These are phyloP conservation scores for Tryphoninae sp. DNA, from an alignment of 2,888 invertebrate genomes.

Conservation along the genomic window DNA sequence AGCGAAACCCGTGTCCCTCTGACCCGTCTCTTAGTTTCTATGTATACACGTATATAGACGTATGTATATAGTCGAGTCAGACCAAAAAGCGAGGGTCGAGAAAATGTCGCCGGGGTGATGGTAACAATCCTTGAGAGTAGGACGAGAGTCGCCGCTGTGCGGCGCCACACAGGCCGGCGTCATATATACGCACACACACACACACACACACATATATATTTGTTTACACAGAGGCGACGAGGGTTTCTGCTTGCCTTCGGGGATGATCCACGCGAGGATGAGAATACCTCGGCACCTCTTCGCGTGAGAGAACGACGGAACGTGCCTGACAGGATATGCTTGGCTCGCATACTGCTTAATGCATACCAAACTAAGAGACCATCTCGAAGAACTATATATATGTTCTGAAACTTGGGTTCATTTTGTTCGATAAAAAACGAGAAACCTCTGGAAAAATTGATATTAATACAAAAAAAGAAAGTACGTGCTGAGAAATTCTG, in stretches of 20 bases:
- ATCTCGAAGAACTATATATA: slow-evolving; percentile 6
- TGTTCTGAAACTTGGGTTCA: slow-evolving; percentile 1
- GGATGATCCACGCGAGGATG: slow-evolving; percentile 47
- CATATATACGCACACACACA: no score
- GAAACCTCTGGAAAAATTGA: not conserved
- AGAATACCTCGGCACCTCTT: slow-evolving; percentile 47
- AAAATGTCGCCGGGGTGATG: slow-evolving; percentile 6
- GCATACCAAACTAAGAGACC: slow-evolving; percentile 57
- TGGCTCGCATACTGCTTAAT: slow-evolving; percentile 52
- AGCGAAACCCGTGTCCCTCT: slow-evolving; percentile 31
- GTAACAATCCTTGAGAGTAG: slow-evolving; percentile 8
- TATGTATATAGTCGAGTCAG: not conserved
- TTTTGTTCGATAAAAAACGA: not conserved
- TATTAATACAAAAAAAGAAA: not conserved
- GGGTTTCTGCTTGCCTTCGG: slow-evolving; percentile 52
- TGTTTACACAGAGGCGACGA: slow-evolving; percentile 6
- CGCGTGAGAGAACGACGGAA: slow-evolving; percentile 59
- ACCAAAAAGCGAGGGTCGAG: slow-evolving; percentile 27
- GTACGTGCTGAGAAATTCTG: not conserved
- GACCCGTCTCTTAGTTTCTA: slow-evolving; percentile 6
- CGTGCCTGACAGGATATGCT: slow-evolving; percentile 57
- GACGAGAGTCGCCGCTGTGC: slow-evolving; percentile 9
- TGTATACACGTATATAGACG: not conserved
- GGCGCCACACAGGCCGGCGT: slow-evolving; percentile 20
- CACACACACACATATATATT: not conserved